phyloP scores from a whole-genome alignment of 2,797 vertebrate species.

The Peromyscus aztecus region DNA sequence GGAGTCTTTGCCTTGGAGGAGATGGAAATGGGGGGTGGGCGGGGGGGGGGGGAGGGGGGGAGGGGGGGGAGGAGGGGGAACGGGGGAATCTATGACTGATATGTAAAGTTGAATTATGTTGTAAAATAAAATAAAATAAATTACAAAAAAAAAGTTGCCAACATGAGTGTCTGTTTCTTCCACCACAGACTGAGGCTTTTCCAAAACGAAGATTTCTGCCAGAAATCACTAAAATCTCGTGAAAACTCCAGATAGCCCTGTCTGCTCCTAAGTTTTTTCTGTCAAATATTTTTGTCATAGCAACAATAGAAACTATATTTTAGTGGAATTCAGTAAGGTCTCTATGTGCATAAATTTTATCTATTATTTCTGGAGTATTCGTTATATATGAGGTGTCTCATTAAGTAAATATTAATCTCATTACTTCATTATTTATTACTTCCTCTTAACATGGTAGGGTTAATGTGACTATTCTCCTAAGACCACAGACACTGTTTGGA shows the following conservation, averaged over 20 bases:
- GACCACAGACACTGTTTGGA: not conserved
- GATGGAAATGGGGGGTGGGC: too few species aligned
- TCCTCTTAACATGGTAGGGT: not conserved
- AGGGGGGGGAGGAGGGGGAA: too few species aligned
- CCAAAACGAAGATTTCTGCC: not conserved
- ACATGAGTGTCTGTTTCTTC: not conserved
- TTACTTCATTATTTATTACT: not conserved
- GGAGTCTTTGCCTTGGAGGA: too few species aligned
- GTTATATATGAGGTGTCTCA: not conserved
- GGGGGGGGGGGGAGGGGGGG: too few species aligned
- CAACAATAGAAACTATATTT: not conserved
- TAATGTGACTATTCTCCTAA: not conserved
- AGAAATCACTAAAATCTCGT: not conserved
- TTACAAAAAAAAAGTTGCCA: too few species aligned
- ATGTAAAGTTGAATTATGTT: too few species aligned
- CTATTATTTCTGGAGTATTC: not conserved
- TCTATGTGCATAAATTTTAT: not conserved
- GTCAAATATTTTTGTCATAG: not conserved
- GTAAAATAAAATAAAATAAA: too few species aligned
- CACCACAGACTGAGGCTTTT: not conserved
- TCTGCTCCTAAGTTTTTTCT: not conserved
- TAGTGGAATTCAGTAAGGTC: conserved; percentile 10
- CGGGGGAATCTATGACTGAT: too few species aligned
- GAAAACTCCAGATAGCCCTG: not conserved
- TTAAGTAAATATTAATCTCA: conserved; percentile 21